phyloP scores from a whole-genome alignment of 1,140 invertebrate genomes.

The Drosophila ercepeae region DNA sequence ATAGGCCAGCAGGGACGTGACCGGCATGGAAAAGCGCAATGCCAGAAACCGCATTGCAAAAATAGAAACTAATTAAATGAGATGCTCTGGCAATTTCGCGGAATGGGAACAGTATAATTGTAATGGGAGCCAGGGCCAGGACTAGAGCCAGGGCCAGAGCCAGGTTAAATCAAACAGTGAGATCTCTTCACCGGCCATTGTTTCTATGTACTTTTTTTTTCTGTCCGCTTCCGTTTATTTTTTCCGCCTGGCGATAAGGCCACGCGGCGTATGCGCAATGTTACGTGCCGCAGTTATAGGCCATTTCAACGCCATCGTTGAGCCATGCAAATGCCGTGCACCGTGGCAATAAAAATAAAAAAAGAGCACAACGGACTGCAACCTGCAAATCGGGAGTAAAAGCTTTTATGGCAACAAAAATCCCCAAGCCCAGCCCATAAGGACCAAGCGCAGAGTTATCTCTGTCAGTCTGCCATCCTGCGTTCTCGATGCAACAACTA shows the following conservation, averaged over 20 bases:
- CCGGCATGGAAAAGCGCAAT: slow-evolving; percentile 21
- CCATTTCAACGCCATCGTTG: slow-evolving; percentile 36
- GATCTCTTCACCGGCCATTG: slow-evolving; percentile 7
- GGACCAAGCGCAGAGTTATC: slow-evolving; percentile 9
- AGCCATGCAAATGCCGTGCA: slow-evolving; percentile 42
- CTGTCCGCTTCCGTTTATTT: neutral
- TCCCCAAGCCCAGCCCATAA: slow-evolving; percentile 9
- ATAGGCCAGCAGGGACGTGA: slow-evolving; percentile 60
- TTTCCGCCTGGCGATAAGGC: slow-evolving; percentile 36
- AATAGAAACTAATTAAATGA: slow-evolving; percentile 67
- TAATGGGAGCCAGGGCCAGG: slow-evolving; percentile 1
- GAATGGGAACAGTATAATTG: slow-evolving; percentile 33
- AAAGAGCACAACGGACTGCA: slow-evolving; percentile 24
- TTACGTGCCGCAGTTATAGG: slow-evolving; percentile 26
- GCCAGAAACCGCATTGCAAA: slow-evolving; percentile 10
- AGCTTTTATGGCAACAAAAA: slow-evolving; percentile 56
- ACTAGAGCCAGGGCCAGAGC: slow-evolving; percentile 6
- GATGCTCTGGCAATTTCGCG: slow-evolving; percentile 35
- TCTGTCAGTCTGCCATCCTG: neutral
- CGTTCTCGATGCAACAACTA: slow-evolving; percentile 9
- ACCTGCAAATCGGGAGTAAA: slow-evolving; percentile 45
- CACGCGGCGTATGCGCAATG: slow-evolving; percentile 55
- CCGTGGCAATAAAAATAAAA: slow-evolving; percentile 18
- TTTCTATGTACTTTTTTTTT: slow-evolving; percentile 1
- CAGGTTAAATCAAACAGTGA: slow-evolving; percentile 43